Evolutionary conservation across 2,113 vertebrate species (phyloP).

Genomic region (Plestiodon gilberti): DNA sequence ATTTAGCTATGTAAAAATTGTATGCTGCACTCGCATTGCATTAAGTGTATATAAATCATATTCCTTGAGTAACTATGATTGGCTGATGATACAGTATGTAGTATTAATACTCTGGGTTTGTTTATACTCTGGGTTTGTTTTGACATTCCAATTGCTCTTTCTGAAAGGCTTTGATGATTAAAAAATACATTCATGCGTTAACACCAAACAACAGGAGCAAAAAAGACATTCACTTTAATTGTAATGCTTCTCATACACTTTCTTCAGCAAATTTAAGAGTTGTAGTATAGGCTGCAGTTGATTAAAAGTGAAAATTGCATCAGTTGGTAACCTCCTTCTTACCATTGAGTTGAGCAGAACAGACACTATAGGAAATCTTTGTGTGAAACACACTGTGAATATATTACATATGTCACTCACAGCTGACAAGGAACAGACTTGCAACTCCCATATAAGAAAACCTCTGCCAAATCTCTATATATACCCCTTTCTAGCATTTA

Average conservation of each 20-base stretch:
- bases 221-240: background rate
- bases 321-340: no score
- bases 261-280: constrained; percentile 8
- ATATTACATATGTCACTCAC: background rate
- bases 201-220: constrained; percentile 41
- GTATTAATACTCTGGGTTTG: background rate
- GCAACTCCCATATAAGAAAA: no score
- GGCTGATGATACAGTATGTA: constrained; percentile 6
- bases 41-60: background rate
- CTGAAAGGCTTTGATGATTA: constrained; percentile 45
- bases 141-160: constrained; percentile 36
- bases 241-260: constrained; percentile 17
- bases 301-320: no score
- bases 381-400: background rate
- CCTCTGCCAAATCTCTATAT: no score
- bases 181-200: constrained; percentile 41
- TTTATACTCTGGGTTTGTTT: no score
- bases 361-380: background rate
- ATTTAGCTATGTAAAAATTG: background rate
- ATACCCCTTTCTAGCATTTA: no score
- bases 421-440: no score
- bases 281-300: constrained; percentile 32
- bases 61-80: background rate
- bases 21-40: background rate
- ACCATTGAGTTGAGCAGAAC: background rate